Evolutionary conservation across 2,888 invertebrate species (phyloP), one percentile per base, ranked within the genome.

Genomic region (Drosophila kambysellisi): DNA sequence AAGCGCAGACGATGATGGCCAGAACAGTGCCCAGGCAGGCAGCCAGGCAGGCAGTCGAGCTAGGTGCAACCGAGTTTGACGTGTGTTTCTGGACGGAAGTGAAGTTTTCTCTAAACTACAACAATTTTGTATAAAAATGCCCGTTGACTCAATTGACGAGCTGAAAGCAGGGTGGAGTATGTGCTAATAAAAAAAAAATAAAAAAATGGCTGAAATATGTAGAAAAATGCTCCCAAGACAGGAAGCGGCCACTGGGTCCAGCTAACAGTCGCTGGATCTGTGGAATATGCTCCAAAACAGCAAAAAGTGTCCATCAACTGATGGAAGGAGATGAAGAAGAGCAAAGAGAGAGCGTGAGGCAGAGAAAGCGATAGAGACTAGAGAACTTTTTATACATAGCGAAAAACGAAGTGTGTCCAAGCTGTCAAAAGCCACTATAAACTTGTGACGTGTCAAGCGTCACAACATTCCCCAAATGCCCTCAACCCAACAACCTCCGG

Each of bases 381-480:
- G 15, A 39, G 58, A 88, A 85, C 80, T 87, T 89, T 81, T 78
- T 64, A 41, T 58, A 63, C 25, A 56, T 52, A 11, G 74, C 65
- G 64, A 39, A 79, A 82, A 79, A 73, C 76, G 73, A 85, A 90
- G 89, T 90, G 87, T 91, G 92, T 91, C 89, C 91, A 79, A 83
- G 82, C 90, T 92, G 91, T 92, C 91, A 92, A 87, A 92, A 91
- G 91, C 91, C 92, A 92, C 92, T 90, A 91, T 86, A 91, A 92
- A 92, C 89, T 92, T 92, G 88, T 92, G 90, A 91, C 85, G 86
- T 88, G 85, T 90, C 85, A 84, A 84, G 80, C 82, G 80, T 85
- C 81, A 79, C 77, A 82, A 80, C 79, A 83, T 77, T 88, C 75
- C 88, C 83, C 80, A 74, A 85, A 76, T 70, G 80, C 57, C 50